Evolutionary conservation across 2,888 invertebrate genomes (phyloP), one percentile per base, ranked within the genome.

Genomic region (Junonia oenone): DNA sequence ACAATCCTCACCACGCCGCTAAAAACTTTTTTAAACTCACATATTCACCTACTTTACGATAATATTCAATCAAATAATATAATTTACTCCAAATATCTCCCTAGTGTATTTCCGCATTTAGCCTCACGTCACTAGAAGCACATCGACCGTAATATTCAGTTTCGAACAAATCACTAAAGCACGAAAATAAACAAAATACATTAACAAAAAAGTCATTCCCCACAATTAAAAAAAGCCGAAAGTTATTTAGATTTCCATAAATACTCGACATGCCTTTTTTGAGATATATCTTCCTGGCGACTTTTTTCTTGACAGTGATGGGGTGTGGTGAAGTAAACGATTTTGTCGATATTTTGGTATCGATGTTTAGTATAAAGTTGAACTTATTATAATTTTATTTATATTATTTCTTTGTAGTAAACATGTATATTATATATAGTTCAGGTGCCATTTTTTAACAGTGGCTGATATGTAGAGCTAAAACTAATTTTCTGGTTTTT

Each of bases 161-260:
- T 73, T 68, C 75, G 75, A 77, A 86, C 87, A 86, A 88, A 88
- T 88, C 85, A 85, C 81, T 74, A 75, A 69, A 65, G 65, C 72
- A 79, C 81, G 68, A 78, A 87, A 87, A 89, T 90, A 89, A 87
- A 86, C 82, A 78, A 72, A 83, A 76, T 33, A 59, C 56, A 49
- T 75, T 72, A 73, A 9, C 75, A 72, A 80, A 86, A 88, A 86
- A 79, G 75, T 73, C 78, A 83, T 82, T 81, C 78, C 73, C 75
- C 74, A 70, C 83, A 84, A 87, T 88, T 84, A 40, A 86, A 87
- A 90, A 86, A 87, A 81, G 74, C 68, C 71, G 68, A 66, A 66
- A 69, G 81, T 83, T 88, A 85, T 89, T 89, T 89, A 79, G 81
- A 83, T 88, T 87, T 88, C 89, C 89, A 89, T 90, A 89, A 89